A percentile compares a stretch with the other conserved stretches of the same genome.
phyloP scores from a whole-genome alignment of 2,113 vertebrate genomes.

The Falcunculus frontatus region DNA sequence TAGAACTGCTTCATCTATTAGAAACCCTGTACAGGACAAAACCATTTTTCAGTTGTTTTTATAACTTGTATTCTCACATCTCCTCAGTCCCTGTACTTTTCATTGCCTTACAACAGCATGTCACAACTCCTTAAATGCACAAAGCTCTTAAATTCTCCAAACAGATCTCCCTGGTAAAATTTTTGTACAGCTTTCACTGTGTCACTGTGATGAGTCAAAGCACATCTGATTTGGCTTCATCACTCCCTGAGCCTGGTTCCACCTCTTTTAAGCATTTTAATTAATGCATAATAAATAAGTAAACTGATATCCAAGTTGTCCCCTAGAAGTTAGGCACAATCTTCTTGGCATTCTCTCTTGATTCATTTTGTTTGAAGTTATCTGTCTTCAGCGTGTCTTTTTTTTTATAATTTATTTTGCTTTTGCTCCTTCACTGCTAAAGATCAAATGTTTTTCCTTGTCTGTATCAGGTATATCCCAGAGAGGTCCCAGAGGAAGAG shows the following conservation, averaged over 20 bases:
- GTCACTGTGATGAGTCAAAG: not conserved
- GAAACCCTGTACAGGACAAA: not conserved
- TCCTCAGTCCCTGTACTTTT: not conserved
- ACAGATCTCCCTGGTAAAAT: not conserved
- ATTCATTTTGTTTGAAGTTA: not conserved
- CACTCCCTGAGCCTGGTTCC: not conserved
- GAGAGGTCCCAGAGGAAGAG: not conserved
- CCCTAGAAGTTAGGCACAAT: not conserved
- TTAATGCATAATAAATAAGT: not conserved
- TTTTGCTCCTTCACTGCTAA: not conserved
- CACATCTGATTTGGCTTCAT: not conserved
- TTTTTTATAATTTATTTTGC: not conserved
- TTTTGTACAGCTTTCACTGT: not conserved
- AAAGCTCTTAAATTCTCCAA: not conserved
- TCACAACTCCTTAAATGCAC: not conserved
- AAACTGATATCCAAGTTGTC: not conserved
- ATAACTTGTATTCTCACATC: not conserved
- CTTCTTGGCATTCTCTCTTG: not conserved
- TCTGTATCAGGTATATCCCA: not conserved
- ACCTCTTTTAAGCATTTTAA: not conserved
- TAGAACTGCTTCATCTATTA: not conserved
- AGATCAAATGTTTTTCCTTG: not conserved
- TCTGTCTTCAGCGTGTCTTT: not conserved
- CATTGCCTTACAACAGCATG: rapidly evolving
- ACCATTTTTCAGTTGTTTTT: not conserved